Conservation (phyloP, 2,888 invertebrate genomes). For the Alsophila aescularia region DNA sequence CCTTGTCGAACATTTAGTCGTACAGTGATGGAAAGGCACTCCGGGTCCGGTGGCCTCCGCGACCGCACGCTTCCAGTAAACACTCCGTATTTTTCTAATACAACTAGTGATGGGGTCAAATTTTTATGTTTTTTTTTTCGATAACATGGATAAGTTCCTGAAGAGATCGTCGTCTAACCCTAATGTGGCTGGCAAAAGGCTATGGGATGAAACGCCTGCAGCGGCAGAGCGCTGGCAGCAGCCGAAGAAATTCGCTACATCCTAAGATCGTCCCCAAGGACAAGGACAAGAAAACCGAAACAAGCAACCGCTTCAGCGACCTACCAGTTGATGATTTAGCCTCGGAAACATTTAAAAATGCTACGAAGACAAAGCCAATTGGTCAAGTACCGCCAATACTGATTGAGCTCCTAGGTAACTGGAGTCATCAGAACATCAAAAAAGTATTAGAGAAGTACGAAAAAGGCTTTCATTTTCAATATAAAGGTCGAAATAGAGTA, state of each 20-base stretch:
- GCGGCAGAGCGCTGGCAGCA: background rate
- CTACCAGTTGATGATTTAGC: background rate
- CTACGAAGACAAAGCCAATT: background rate
- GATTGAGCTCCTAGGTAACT: conserved; percentile 1
- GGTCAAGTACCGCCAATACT: too few species aligned
- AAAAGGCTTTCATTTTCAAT: conserved; percentile 17
- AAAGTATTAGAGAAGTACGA: background rate
- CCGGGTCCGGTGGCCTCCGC: too few species aligned
- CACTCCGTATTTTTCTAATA: too few species aligned
- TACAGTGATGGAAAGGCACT: too few species aligned
- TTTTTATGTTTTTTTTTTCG: background rate
- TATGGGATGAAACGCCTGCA: background rate
- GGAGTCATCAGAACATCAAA: conserved; percentile 21
- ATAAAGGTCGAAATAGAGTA: conserved; percentile 15
- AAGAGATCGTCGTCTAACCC: background rate
- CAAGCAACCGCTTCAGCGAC: too few species aligned
- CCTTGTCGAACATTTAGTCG: too few species aligned
- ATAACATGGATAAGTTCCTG: background rate
- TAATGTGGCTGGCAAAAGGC: background rate
- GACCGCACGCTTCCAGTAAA: too few species aligned
- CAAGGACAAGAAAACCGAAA: background rate
- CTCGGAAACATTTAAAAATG: background rate
- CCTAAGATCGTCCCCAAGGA: background rate
- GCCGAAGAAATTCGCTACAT: background rate
- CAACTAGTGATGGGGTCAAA: background rate